Conservation (phyloP, 1,140 invertebrate genomes). For the Tetramorium parvispinum region DNA sequence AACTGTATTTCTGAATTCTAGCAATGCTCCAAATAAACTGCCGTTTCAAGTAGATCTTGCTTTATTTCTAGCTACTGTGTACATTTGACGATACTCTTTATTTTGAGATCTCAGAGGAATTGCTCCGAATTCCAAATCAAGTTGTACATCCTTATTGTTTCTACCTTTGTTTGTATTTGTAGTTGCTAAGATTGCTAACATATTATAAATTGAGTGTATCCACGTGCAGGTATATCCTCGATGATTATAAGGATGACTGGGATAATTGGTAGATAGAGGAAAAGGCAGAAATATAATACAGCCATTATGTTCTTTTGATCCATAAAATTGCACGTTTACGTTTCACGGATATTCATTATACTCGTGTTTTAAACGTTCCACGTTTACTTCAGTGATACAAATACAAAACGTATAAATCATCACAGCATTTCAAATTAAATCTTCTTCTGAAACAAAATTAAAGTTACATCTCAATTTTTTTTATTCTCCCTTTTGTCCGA, state of each 20-base stretch:
- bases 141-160: neutral
- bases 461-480: neutral
- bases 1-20: neutral
- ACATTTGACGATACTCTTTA: conserved; percentile 5
- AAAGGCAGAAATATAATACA: conserved; percentile 41
- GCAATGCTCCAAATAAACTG: neutral
- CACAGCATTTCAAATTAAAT: neutral
- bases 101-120: neutral
- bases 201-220: conserved; percentile 21
- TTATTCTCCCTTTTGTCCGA: neutral
- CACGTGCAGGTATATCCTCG: neutral
- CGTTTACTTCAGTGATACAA: neutral
- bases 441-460: neutral
- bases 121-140: conserved; percentile 1
- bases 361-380: conserved; percentile 14
- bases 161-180: neutral
- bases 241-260: conserved; percentile 36
- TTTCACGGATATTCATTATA: conserved; percentile 45
- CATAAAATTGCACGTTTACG: conserved; percentile 52
- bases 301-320: conserved; percentile 56
- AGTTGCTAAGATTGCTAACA: neutral
- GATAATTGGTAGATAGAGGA: conserved; percentile 48
- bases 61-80: neutral
- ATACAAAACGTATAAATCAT: neutral
- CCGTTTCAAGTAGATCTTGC: neutral